These are phyloP conservation scores for Eptesicus fuscus DNA, from an alignment of 2,113 vertebrate species.

Conservation along the genomic window DNA sequence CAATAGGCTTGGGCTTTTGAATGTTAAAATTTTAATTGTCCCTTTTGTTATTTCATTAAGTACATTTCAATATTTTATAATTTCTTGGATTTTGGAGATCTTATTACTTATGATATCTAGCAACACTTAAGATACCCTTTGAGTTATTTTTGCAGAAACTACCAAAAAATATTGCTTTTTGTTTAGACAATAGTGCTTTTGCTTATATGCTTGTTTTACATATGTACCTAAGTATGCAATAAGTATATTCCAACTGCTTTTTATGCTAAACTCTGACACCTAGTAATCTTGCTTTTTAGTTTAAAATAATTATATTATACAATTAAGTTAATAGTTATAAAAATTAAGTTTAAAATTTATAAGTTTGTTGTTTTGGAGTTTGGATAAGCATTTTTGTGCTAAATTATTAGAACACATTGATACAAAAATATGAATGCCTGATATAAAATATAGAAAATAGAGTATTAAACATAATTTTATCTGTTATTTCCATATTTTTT, in stretches of 20 bases:
- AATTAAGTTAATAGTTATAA: background rate
- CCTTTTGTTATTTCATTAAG: background rate
- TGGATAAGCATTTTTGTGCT: background rate
- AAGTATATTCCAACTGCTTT: background rate
- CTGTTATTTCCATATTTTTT: background rate
- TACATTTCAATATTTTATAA: background rate
- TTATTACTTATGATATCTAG: background rate
- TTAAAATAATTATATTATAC: background rate
- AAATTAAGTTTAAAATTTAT: background rate
- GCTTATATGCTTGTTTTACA: background rate
- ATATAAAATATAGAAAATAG: background rate
- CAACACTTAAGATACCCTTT: background rate
- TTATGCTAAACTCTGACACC: background rate
- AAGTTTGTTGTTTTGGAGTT: background rate
- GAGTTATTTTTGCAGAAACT: background rate
- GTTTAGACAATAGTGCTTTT: background rate
- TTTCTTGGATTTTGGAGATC: background rate
- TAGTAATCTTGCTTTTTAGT: background rate
- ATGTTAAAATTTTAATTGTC: conserved; percentile 50
- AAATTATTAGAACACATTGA: background rate
- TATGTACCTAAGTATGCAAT: background rate
- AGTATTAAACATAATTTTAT: background rate
- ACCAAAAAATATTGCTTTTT: background rate
- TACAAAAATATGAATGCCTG: background rate
- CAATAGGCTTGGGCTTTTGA: conserved; percentile 45